Evolutionary conservation across 2,797 vertebrate genomes (phyloP).

Genomic region (Chiroxiphia lanceolata): DNA sequence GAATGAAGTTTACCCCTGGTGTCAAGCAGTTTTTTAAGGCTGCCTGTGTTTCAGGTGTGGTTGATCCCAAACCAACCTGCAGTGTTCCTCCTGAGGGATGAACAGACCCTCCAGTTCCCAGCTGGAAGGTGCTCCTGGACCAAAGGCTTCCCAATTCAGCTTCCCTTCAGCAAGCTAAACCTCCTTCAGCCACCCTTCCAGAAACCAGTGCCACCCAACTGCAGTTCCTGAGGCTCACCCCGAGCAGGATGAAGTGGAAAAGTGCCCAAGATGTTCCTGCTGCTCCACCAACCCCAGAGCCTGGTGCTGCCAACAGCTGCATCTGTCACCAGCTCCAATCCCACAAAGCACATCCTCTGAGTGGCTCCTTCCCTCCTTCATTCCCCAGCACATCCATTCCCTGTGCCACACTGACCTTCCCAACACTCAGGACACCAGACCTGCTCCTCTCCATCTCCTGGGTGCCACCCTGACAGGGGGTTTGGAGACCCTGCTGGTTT

Average conservation of each 20-base stretch:
- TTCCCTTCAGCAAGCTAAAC: neutral
- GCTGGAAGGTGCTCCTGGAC: neutral
- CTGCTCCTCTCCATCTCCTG: neutral
- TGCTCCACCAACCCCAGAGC: neutral
- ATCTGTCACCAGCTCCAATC: neutral
- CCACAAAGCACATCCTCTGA: neutral
- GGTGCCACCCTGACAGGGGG: neutral
- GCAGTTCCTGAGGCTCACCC: neutral
- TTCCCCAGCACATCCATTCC: no score
- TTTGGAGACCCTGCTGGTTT: neutral
- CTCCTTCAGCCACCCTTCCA: neutral
- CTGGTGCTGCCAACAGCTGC: neutral
- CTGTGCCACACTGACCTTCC: neutral
- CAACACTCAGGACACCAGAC: neutral
- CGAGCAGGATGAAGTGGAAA: neutral
- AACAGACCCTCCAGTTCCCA: neutral
- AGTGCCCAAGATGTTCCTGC: neutral
- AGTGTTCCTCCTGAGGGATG: neutral
- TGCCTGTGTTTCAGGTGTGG: neutral
- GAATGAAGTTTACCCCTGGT: accelerated
- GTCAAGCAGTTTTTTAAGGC: neutral
- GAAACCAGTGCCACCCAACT: neutral
- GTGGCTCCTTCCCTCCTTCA: no score
- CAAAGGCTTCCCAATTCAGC: neutral
- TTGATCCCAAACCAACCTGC: neutral